Conservation (phyloP, 2,797 vertebrate species). For the Clamator glandarius region DNA sequence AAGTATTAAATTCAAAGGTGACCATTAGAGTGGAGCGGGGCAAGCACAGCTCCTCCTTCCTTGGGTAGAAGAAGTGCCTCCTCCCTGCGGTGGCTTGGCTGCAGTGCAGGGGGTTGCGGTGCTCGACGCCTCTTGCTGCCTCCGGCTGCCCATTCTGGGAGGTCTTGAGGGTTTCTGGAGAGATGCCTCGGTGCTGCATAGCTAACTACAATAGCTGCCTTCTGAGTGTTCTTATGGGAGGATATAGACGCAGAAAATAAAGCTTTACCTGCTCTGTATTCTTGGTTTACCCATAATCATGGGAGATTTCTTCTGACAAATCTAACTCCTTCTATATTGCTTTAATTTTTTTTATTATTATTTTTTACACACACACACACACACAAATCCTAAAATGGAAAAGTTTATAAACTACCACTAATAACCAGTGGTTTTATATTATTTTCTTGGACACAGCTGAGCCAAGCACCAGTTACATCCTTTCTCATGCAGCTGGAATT, state of each 20-base stretch:
- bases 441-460: background rate
- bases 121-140: rapidly evolving
- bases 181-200: background rate
- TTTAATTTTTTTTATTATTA: background rate
- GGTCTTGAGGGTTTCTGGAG: background rate
- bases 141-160: background rate
- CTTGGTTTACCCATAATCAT: background rate
- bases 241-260: background rate
- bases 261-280: background rate
- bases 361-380: background rate
- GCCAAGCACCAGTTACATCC: background rate
- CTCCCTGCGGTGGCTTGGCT: rapidly evolving
- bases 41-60: background rate
- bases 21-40: background rate
- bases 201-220: background rate
- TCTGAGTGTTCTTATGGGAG: background rate
- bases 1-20: background rate
- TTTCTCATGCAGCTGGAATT: background rate
- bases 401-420: background rate
- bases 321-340: background rate
- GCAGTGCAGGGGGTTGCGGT: rapidly evolving
- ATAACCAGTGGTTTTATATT: background rate
- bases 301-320: background rate
- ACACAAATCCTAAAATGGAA: background rate
- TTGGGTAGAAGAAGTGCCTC: background rate